These are phyloP conservation scores for Oophaga sylvatica DNA, from an alignment of 2,797 vertebrate genomes.

Conservation along the genomic window DNA sequence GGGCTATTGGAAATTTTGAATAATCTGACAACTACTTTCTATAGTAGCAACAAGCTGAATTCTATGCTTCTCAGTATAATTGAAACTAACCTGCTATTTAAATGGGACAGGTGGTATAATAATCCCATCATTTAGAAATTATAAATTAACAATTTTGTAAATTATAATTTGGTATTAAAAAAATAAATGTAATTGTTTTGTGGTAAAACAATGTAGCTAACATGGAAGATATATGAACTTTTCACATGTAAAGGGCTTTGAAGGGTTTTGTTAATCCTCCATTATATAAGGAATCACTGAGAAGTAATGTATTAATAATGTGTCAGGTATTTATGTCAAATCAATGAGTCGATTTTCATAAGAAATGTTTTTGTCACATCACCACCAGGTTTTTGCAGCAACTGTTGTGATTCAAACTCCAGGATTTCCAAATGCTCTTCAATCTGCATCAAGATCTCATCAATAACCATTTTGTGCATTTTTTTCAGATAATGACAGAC, in stretches of 20 bases:
- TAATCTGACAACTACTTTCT: too few relatives aligned
- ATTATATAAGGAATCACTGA: background rate
- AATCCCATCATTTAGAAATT: background rate
- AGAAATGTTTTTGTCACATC: background rate
- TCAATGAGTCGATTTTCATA: background rate
- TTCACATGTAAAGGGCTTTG: background rate
- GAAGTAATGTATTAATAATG: constrained; percentile 7
- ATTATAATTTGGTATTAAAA: background rate
- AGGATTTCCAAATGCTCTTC: constrained; percentile 55
- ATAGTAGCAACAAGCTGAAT: too few relatives aligned
- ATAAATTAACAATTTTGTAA: background rate
- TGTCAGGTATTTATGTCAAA: constrained; percentile 33
- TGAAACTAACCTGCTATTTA: background rate
- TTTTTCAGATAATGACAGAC: constrained; percentile 37
- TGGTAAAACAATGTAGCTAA: too few relatives aligned
- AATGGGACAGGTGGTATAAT: background rate
- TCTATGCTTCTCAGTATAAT: too few relatives aligned
- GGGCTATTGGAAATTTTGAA: too few relatives aligned
- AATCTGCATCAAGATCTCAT: constrained; percentile 46
- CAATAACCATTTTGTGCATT: constrained; percentile 50
- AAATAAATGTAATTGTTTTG: background rate
- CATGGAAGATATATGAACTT: background rate
- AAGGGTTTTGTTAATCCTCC: background rate
- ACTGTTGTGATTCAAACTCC: constrained; percentile 53
- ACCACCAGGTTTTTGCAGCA: constrained; percentile 54